Conservation (phyloP, 2,888 invertebrate species). For the Euplagia quadripunctaria region DNA sequence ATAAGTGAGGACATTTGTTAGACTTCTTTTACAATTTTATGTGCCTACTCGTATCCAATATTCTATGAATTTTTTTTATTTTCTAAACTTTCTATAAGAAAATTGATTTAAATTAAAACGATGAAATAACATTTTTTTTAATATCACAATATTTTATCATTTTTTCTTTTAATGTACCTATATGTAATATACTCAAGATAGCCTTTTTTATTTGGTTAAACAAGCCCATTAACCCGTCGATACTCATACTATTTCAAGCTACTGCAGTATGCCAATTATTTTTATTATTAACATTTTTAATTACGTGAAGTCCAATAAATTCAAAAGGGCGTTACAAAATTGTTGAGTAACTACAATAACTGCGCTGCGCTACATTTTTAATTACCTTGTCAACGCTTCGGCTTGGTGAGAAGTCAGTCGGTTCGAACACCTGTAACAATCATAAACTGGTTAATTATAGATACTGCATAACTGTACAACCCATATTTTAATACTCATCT, state of each 20-base stretch:
- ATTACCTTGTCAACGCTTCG: constrained; percentile 69
- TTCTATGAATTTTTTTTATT: too few species aligned
- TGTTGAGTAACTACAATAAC: constrained; percentile 46
- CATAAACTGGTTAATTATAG: constrained; percentile 51
- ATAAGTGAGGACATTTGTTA: too few species aligned
- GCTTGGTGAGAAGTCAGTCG: constrained; percentile 52
- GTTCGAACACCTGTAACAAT: constrained; percentile 67
- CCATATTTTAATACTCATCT: constrained; percentile 16
- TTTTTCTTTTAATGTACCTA: too few species aligned
- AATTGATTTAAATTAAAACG: too few species aligned
- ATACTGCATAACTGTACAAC: constrained; percentile 34
- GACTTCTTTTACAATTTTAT: too few species aligned
- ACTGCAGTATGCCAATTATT: background rate
- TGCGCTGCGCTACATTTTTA: constrained; percentile 57
- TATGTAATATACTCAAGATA: too few species aligned
- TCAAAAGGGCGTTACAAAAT: constrained; percentile 39
- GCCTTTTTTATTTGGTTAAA: too few species aligned
- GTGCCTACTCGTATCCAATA: too few species aligned
- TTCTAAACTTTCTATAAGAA: too few species aligned
- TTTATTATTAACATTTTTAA: background rate
- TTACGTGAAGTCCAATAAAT: constrained; percentile 25
- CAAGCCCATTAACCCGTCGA: too few species aligned
- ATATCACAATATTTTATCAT: too few species aligned
- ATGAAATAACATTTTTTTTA: too few species aligned
- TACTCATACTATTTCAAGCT: background rate